A percentile compares a stretch with the other conserved stretches of the same genome.
These are phyloP conservation scores for Neogobius melanostomus DNA, from an alignment of 2,113 vertebrate species.

Conservation along the genomic window DNA sequence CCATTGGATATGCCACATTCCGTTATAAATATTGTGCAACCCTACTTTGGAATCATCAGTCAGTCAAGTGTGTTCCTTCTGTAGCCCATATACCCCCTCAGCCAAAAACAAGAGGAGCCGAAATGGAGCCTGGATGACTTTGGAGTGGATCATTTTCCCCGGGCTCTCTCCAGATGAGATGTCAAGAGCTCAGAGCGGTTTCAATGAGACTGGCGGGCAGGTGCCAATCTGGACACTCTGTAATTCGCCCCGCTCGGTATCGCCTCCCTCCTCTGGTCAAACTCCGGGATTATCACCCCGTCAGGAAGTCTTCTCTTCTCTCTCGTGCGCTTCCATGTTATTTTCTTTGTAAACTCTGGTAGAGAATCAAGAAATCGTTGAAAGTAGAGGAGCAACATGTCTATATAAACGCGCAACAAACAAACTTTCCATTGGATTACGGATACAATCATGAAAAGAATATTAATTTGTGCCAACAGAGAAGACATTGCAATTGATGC, in stretches of 20 bases:
- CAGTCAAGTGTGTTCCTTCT: neutral
- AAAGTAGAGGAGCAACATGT: conserved; percentile 14
- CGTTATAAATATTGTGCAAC: too few relatives aligned
- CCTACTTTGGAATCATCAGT: too few relatives aligned
- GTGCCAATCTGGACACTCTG: conserved; percentile 56
- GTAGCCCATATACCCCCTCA: neutral
- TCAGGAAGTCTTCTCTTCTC: conserved; percentile 26
- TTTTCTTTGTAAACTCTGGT: neutral
- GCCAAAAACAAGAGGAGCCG: conserved; percentile 22
- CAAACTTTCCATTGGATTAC: neutral
- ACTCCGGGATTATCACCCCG: conserved; percentile 53
- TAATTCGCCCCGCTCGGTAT: conserved; percentile 50
- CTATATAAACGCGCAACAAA: conserved; percentile 44
- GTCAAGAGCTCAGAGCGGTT: conserved; percentile 42
- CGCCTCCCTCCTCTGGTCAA: conserved; percentile 49
- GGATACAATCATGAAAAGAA: too few relatives aligned
- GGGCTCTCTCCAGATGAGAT: conserved; percentile 18
- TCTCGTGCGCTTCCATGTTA: conserved; percentile 2
- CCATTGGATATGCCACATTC: too few relatives aligned
- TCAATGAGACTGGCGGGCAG: conserved; percentile 38
- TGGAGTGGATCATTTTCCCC: conserved; percentile 43
- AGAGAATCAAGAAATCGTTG: conserved; percentile 36
- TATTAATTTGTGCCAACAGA: neutral
- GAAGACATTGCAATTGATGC: neutral
- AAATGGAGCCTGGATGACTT: conserved; percentile 23